Base-by-base conservation (phyloP, 2,888 invertebrate genomes). In the Celastrina argiolus region DNA sequence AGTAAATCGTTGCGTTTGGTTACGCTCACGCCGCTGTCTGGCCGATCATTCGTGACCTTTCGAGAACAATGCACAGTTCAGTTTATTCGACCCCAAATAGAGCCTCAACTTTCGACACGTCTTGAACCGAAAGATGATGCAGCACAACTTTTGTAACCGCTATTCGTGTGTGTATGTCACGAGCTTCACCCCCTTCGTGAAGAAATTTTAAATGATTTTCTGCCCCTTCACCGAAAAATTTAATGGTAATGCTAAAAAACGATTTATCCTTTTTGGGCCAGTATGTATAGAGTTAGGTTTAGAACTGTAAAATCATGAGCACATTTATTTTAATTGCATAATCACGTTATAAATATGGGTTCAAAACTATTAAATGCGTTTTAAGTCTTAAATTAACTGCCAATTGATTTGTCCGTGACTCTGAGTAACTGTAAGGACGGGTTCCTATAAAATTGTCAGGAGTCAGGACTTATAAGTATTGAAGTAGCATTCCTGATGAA, bases 91-190 rank as follows among this genome's bases (percentile, higher is more conserved):
- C 79, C 78, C 75, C 74, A 73, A 73, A 72, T 69, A 73, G 70
- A 73, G 72, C 72, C 67, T 68, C 76, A 78, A 81, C 84, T 85
- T 85, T 84, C 82, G 76, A 81, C 82, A 79, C 80, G 75, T 79
- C 76, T 74, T 65, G 66, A 65, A 63, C 64, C 66, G 66, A 71
- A 71, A 56, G 68, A 67, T 71, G 71, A 71, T 70, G 69, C 67
- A 67, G 71, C 70, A 64, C 39, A 58, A 69, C 64, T 69, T 64
- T 56, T 67, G 31, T 64, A 71, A 71, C 69, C 68, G 67, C 67
- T 63, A 41, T 34, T 45, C 61, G 64, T 63, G 63, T 64, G 51
- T 66, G 67, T 59, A 45, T 31, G 63, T 67, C 69, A 69, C 68
- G 66, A 69, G 26, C 28, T 59, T 64, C 18, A 34, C 56, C 42